Evolutionary conservation across 2,888 invertebrate genomes (phyloP), one percentile per base, ranked within the genome.

Genomic region (Dioctria rufipes): DNA sequence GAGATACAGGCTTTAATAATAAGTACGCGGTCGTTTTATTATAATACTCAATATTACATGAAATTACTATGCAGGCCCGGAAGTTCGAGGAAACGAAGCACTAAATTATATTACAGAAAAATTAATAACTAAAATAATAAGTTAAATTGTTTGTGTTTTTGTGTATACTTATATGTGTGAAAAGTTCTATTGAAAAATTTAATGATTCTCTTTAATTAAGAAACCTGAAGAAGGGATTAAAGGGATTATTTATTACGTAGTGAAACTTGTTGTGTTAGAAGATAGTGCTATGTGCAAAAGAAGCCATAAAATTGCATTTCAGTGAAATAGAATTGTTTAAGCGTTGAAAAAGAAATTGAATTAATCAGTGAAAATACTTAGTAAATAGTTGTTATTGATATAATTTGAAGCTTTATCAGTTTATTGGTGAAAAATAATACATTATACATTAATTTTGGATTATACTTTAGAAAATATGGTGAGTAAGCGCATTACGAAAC

Each of bases 1-100:
- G 8, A 58, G 58, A 58, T 73, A 25, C 58, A 73, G 42, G n/a
- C 40, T 54, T 40, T 4, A 51, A 71, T 4, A 51, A 71, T 54
- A 54, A 73, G 13, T 73, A 42, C 73, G 58, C 60, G 73, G 58
- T 73, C 73, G 11, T 73, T 58, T 58, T 58, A 46, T 40, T n/a
- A 42, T 13, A 67, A 46, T 46, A 46, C 5, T 37, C 46, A 46
- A 46, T 11, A 25, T 67, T 67, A 13, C 2, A 25, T 25, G 5
- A 11, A 42, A 46, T 46, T 25, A 25, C 25, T 25, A 25, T 25
- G 2, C 25, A 25, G 25, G 46, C 39, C 69, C 69, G 73, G 60
- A 73, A 73, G 73, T 73, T 58, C 71, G 25, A 9, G 40, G 71
- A 71, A 51, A 6, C 49, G 49, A 9, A 6, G 49, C 25, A 25